Base-by-base conservation (phyloP, 2,113 vertebrate genomes). In the Acanthochromis polyacanthus region DNA sequence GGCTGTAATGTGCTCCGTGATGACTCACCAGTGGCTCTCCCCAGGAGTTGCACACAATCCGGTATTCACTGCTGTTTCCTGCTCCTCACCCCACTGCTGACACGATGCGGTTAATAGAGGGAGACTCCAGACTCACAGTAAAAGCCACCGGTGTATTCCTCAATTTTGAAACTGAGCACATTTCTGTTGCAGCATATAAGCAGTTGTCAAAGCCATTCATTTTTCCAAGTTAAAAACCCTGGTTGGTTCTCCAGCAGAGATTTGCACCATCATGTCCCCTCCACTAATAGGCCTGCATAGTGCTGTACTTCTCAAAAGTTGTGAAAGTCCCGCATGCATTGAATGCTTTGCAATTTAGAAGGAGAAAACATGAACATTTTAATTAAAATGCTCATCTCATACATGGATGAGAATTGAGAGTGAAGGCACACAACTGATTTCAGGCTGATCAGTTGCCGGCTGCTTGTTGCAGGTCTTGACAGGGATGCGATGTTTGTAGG, bases 401-500 rank as follows among this genome's bases (percentile, higher is more conserved):
- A 6, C n/a, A 28, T 5, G 22, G 32, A 36, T 36, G 32, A 36
- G n/a, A 10, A 14, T 46, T 36, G 32, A 36, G 32, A 36, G 32
- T 36, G 45, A 46, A 14, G 45, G 45, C 16, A 8, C 45, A 15
- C 4, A 5, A 15, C 45, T 14, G 45, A 4, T 55, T 83, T 70
- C 77, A 98, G 97, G 89, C 82, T 98, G 97, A 71, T 97, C 95
- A 81, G 94, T 96, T 20, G 97, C 96, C 68, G 96, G 96, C 92
- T 99, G 97, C 90, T 97, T 98, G 93, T 97, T 98, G 91, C 97
- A 98, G 76, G 97, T 98, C 91, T 99, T 97, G 0, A 98, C 96
- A 0, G 97, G 97, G 80, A 97, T 96, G 74, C 97, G 96, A 0
- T 97, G 92, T 1, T 48, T 12, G 4, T 96, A 85, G 0, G 97